phyloP scores from a whole-genome alignment of 1,140 invertebrate species.

The Copidosoma floridanum region DNA sequence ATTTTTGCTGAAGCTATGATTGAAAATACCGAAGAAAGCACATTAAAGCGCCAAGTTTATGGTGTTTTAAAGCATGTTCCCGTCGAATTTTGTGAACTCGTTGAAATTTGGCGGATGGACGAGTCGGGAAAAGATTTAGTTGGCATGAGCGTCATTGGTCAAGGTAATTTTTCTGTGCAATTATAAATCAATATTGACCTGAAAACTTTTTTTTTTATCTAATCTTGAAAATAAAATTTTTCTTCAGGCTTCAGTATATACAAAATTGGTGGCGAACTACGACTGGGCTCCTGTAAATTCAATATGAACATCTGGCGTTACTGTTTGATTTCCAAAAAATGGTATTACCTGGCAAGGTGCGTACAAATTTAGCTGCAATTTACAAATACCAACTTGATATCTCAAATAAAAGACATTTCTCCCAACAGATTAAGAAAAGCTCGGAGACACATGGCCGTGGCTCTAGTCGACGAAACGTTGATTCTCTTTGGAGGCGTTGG shows the following conservation, averaged over 20 bases:
- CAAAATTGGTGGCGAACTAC: slow-evolving; percentile 33
- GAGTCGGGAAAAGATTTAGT: slow-evolving; percentile 29
- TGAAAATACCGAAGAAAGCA: slow-evolving; percentile 4
- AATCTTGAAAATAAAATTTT: neutral
- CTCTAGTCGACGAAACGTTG: slow-evolving; percentile 32
- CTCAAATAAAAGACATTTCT: neutral
- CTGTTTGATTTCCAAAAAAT: slow-evolving; percentile 32
- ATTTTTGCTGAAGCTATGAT: slow-evolving; percentile 16
- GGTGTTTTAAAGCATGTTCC: slow-evolving; percentile 23
- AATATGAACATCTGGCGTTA: slow-evolving; percentile 34
- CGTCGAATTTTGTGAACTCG: slow-evolving; percentile 27
- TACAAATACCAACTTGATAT: neutral
- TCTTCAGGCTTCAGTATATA: slow-evolving; percentile 33
- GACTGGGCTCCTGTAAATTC: slow-evolving; percentile 31
- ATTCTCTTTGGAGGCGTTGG: slow-evolving; percentile 34
- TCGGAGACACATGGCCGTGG: slow-evolving; percentile 33
- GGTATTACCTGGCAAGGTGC: slow-evolving; percentile 32
- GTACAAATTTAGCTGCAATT: neutral
- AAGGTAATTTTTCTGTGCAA: slow-evolving; percentile 23
- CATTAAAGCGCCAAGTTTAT: slow-evolving; percentile 11
- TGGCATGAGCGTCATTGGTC: slow-evolving; percentile 32
- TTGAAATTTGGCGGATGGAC: slow-evolving; percentile 22
- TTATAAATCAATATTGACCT: neutral
- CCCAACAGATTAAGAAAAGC: slow-evolving; percentile 25
- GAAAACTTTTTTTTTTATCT: neutral